phyloP scores from a whole-genome alignment of 2,797 vertebrate species.

The Leptatherina wallacei region DNA sequence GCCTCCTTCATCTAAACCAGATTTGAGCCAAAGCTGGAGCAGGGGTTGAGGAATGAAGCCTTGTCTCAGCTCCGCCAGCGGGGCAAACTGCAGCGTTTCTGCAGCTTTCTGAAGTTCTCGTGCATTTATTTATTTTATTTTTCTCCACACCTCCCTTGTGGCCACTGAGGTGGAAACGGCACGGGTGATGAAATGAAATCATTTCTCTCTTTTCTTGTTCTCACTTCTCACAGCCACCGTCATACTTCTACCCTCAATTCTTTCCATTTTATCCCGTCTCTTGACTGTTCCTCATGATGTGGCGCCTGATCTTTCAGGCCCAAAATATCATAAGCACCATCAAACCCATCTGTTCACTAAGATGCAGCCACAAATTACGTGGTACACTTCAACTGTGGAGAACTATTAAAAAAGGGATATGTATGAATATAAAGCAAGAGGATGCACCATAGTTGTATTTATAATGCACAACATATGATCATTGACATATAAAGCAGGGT shows the following conservation, averaged over 20 bases:
- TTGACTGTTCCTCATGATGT: constrained; percentile 47
- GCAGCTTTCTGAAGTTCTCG: constrained; percentile 55
- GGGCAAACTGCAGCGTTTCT: constrained; percentile 64
- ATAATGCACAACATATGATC: neutral
- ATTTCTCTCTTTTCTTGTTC: constrained; percentile 73
- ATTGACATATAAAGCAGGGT: neutral
- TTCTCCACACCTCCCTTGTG: constrained; percentile 46
- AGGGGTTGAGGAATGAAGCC: constrained; percentile 65
- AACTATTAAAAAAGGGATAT: constrained; percentile 7
- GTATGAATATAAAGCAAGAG: constrained; percentile 1
- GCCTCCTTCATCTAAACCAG: constrained; percentile 33
- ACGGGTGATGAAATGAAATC: constrained; percentile 71
- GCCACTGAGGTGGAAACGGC: constrained; percentile 69
- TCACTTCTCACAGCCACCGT: constrained; percentile 63
- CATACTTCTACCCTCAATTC: constrained; percentile 53
- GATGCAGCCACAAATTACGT: constrained; percentile 67
- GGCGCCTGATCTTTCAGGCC: constrained; percentile 37
- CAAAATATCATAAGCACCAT: constrained; percentile 68
- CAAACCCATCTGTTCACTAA: constrained; percentile 64
- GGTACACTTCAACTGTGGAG: constrained; percentile 46
- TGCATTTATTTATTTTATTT: constrained; percentile 45
- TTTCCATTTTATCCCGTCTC: constrained; percentile 64
- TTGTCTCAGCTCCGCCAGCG: constrained; percentile 33
- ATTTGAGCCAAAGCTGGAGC: constrained; percentile 35
- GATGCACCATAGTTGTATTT: neutral